Conservation (phyloP, 2,113 vertebrate genomes). For the Ciconia stormi region DNA sequence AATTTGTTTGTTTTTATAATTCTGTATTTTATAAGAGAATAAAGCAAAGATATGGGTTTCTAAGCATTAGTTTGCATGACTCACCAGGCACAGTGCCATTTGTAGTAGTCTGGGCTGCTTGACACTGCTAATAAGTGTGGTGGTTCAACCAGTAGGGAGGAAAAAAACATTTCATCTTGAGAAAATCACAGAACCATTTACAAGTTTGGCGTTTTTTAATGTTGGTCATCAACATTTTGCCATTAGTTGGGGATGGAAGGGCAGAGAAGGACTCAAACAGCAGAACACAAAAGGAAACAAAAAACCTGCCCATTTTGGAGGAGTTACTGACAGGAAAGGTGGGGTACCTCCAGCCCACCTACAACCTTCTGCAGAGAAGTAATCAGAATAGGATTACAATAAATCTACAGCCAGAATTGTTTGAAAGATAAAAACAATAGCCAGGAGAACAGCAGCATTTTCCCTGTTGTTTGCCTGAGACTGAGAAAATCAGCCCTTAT, state of each 20-base stretch:
- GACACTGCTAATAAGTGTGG: conserved; percentile 12
- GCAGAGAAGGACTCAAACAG: neutral
- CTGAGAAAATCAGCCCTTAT: neutral
- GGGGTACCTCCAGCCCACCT: rapidly evolving
- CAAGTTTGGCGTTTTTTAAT: neutral
- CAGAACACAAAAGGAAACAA: neutral
- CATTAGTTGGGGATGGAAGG: neutral
- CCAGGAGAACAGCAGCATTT: neutral
- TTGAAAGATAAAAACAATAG: neutral
- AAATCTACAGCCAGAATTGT: neutral
- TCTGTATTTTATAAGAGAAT: conserved; percentile 60
- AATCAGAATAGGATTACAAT: neutral
- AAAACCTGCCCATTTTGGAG: neutral
- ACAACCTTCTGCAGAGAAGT: neutral
- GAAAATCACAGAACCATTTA: neutral
- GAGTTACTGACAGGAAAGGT: neutral
- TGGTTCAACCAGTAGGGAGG: neutral
- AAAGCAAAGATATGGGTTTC: conserved; percentile 47
- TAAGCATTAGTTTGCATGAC: conserved; percentile 24
- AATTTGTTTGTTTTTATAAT: conserved; percentile 62
- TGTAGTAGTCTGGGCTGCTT: conserved; percentile 17
- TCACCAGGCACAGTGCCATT: conserved; percentile 12
- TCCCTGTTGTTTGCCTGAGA: neutral
- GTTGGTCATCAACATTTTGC: neutral
- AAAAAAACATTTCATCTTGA: neutral